Evolutionary conservation across 2,888 invertebrate species (phyloP).

Genomic region (Lasioglossum oenotherae): DNA sequence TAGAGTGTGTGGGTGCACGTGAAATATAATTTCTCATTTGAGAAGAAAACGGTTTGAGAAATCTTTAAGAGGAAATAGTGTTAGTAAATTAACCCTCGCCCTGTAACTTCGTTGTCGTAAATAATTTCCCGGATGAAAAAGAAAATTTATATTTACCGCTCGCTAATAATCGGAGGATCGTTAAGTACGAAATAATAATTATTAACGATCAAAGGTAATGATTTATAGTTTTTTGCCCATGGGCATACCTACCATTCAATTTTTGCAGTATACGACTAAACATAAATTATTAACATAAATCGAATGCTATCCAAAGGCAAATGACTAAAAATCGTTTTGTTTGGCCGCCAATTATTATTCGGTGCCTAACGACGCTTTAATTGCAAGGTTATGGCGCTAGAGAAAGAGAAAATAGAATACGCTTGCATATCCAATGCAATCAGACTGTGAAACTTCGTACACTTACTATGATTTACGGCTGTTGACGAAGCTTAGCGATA

Average conservation of each 20-base stretch:
- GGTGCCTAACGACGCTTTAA: not conserved
- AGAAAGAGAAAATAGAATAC: not conserved
- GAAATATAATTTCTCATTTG: not conserved
- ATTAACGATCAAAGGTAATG: not conserved
- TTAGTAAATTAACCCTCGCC: not conserved
- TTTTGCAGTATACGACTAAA: not conserved
- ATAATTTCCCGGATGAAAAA: not conserved
- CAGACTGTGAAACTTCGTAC: slow-evolving; percentile 13
- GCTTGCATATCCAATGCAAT: slow-evolving; percentile 10
- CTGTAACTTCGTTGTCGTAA: not conserved
- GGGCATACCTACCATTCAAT: not conserved
- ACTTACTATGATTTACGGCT: slow-evolving; percentile 7
- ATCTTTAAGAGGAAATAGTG: not conserved
- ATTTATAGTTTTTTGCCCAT: not conserved
- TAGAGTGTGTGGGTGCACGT: too few species aligned
- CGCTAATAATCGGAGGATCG: not conserved
- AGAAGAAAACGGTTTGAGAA: not conserved
- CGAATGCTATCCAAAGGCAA: not conserved
- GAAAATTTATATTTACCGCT: not conserved
- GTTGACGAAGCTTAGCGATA: not conserved
- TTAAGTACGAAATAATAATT: not conserved
- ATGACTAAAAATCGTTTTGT: slow-evolving; percentile 1
- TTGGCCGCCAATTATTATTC: slow-evolving; percentile 13
- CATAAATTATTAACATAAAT: not conserved
- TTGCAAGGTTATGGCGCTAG: not conserved